These are phyloP conservation scores for Maccullochella peelii DNA, from an alignment of 2,113 vertebrate genomes.

Conservation along the genomic window DNA sequence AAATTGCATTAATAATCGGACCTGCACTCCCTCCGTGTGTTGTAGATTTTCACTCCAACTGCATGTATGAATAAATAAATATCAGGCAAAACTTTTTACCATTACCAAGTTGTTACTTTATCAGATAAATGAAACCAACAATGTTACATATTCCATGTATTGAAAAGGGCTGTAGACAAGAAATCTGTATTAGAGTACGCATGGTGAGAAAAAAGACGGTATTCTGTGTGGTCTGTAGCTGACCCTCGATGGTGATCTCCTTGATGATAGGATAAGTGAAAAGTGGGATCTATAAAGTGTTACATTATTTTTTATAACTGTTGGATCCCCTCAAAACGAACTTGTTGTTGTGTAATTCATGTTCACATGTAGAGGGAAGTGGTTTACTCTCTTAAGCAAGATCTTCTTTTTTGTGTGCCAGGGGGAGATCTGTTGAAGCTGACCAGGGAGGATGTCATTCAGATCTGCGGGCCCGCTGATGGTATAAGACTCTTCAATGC, in stretches of 20 bases:
- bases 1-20: no score
- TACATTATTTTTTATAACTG: background rate
- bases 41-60: background rate
- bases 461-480: constrained; percentile 98
- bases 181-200: no score
- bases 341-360: background rate
- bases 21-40: background rate
- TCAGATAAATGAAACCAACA: background rate
- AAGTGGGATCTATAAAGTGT: background rate
- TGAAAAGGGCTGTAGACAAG: background rate
- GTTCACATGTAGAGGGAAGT: background rate
- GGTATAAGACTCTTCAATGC: constrained; percentile 97
- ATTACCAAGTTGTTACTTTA: background rate
- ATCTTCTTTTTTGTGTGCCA: constrained; percentile 58
- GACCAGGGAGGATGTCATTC: constrained; percentile 96
- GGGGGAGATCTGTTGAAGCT: constrained; percentile 95
- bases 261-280: background rate
- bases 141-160: background rate
- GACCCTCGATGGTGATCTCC: background rate
- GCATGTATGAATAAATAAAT: background rate
- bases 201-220: background rate
- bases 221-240: background rate
- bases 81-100: background rate
- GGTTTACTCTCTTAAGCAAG: background rate
- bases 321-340: background rate